Percentiles rank a stretch among this genome's conserved stretches.
Evolutionary conservation across 2,888 invertebrate species (phyloP).

Genomic region (Tortrix viridana): DNA sequence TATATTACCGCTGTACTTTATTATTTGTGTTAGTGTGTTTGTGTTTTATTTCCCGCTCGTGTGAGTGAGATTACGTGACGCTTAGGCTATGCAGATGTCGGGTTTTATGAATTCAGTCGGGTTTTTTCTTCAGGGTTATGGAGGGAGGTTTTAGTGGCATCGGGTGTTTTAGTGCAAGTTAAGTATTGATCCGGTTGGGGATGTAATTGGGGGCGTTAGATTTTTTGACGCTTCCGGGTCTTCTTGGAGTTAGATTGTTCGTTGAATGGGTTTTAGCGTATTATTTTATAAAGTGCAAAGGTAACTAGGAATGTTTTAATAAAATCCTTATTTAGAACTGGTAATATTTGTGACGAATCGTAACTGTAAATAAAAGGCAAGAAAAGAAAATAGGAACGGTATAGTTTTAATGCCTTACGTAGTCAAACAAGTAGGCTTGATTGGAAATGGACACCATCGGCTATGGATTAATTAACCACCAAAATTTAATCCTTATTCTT

Average conservation of each 20-base stretch:
- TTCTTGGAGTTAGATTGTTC: background rate
- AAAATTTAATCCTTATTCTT: no score
- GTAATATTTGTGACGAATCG: no score
- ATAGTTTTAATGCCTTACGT: no score
- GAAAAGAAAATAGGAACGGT: no score
- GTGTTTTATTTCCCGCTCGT: slow-evolving; percentile 51
- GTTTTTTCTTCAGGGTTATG: slow-evolving; percentile 44
- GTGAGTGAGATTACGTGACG: slow-evolving; percentile 56
- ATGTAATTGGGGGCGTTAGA: slow-evolving; percentile 20
- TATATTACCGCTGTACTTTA: slow-evolving; percentile 83
- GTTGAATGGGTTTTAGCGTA: no score
- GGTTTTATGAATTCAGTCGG: slow-evolving; percentile 55
- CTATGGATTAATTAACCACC: no score
- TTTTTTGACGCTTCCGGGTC: background rate
- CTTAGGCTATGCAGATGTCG: slow-evolving; percentile 76
- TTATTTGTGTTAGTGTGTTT: slow-evolving; percentile 78
- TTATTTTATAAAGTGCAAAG: background rate
- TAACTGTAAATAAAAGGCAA: no score
- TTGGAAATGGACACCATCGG: no score
- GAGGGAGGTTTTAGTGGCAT: slow-evolving; percentile 29
- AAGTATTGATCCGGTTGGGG: slow-evolving; percentile 31
- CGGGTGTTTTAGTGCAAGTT: slow-evolving; percentile 32
- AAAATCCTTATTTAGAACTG: background rate
- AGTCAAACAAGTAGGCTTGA: no score
- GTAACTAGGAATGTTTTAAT: background rate